Conservation (phyloP, 2,113 vertebrate genomes). For the Climacteris rufus region DNA sequence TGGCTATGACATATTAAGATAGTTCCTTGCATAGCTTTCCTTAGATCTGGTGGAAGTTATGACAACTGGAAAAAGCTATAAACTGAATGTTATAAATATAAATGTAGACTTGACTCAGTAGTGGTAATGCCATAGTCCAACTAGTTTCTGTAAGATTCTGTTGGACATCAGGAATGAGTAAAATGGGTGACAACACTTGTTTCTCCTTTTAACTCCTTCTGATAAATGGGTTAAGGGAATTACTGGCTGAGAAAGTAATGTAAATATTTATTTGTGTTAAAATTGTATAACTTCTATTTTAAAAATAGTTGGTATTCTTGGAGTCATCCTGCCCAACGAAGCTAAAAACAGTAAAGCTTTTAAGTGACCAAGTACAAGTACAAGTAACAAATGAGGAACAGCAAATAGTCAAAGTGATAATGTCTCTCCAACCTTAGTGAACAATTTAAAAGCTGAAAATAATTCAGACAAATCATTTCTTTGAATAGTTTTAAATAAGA, state of each 20-base stretch:
- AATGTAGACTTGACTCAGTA: not conserved
- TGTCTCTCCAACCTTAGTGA: not conserved
- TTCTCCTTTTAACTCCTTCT: not conserved
- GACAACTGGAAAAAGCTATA: not conserved
- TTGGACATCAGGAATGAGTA: not conserved
- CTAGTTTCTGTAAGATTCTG: not conserved
- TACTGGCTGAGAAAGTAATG: not conserved
- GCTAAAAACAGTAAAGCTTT: not conserved
- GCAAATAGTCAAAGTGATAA: not conserved
- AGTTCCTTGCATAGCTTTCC: not conserved
- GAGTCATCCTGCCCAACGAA: not conserved
- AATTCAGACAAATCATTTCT: not conserved
- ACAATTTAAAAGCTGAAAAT: not conserved
- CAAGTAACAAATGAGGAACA: not conserved
- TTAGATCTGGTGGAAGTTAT: not conserved
- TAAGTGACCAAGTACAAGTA: not conserved
- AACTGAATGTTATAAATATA: not conserved
- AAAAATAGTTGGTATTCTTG: not conserved
- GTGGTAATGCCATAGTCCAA: not conserved
- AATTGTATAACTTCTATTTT: not conserved
- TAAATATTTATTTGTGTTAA: not conserved
- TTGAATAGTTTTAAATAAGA: not conserved
- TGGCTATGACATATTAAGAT: not conserved
- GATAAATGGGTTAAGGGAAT: not conserved
- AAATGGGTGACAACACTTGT: not conserved